Evolutionary conservation across 2,113 vertebrate genomes (phyloP).

Genomic region (Macroglossus sobrinus): DNA sequence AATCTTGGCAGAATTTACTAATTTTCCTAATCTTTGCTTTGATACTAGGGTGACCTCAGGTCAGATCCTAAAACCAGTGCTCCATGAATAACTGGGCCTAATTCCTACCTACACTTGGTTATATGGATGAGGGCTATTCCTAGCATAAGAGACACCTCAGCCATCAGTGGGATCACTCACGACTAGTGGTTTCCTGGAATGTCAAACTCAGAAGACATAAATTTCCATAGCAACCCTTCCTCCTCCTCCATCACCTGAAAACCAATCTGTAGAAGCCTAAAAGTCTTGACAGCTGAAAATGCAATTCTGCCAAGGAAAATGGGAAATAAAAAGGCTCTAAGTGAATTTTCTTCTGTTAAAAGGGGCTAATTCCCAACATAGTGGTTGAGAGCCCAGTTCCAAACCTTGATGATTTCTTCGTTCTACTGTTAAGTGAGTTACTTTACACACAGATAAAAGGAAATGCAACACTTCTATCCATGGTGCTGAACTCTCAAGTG

Average conservation of each 20-base stretch:
- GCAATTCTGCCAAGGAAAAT: conserved; percentile 12
- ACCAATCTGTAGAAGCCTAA: neutral
- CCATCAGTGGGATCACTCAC: neutral
- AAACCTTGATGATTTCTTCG: conserved; percentile 14
- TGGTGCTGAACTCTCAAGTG: neutral
- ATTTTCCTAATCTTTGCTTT: neutral
- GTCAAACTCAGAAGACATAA: conserved; percentile 9
- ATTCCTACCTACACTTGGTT: neutral
- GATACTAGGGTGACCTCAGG: neutral
- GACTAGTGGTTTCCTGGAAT: neutral
- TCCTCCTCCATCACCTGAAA: conserved; percentile 1
- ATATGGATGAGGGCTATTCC: neutral
- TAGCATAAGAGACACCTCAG: neutral
- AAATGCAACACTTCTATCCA: neutral
- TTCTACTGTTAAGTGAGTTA: conserved; percentile 4
- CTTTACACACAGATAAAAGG: neutral
- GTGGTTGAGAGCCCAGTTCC: neutral
- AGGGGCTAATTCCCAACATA: conserved; percentile 43
- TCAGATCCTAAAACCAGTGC: neutral
- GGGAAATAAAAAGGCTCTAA: conserved; percentile 45
- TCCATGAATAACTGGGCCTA: neutral
- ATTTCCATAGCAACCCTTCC: conserved; percentile 58
- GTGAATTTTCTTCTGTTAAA: conserved; percentile 47
- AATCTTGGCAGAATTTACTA: neutral
- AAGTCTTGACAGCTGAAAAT: conserved; percentile 60